Conservation (phyloP, 2,113 vertebrate genomes). For the Heterotilapia buettikoferi region DNA sequence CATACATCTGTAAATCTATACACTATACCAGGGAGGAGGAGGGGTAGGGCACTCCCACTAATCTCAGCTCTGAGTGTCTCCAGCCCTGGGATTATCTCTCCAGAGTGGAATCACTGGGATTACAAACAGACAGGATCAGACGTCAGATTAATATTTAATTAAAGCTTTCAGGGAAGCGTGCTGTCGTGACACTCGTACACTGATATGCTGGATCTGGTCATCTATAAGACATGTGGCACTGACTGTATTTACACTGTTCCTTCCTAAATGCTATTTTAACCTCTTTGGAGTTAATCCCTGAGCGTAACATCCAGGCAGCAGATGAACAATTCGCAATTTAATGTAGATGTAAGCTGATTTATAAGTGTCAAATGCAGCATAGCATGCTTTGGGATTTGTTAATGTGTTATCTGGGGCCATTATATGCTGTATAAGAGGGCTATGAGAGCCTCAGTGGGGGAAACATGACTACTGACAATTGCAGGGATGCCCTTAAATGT, state of each 20-base stretch:
- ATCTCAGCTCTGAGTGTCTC: conserved; percentile 48
- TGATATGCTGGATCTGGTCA: neutral
- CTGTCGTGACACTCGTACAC: neutral
- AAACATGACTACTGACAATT: neutral
- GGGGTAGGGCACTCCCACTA: conserved; percentile 4
- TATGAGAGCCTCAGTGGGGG: neutral
- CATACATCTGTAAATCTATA: neutral
- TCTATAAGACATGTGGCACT: neutral
- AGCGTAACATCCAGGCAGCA: neutral
- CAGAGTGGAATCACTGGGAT: conserved; percentile 35
- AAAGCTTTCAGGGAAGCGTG: conserved; percentile 22
- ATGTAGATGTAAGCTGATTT: neutral
- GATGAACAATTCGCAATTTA: neutral
- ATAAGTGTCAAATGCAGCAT: neutral
- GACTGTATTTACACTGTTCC: neutral
- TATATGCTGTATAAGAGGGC: neutral
- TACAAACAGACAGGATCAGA: conserved; percentile 50
- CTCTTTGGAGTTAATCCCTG: neutral
- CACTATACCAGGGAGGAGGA: neutral
- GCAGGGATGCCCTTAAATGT: neutral
- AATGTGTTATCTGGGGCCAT: neutral
- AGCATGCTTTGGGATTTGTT: neutral
- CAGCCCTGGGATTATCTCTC: conserved; percentile 40
- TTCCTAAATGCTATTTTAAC: neutral
- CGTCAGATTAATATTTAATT: conserved; percentile 63